Percentiles rank a stretch among this genome's conserved stretches.
These are phyloP conservation scores for Passer domesticus DNA, from an alignment of 2,113 vertebrate genomes.

Conservation along the genomic window DNA sequence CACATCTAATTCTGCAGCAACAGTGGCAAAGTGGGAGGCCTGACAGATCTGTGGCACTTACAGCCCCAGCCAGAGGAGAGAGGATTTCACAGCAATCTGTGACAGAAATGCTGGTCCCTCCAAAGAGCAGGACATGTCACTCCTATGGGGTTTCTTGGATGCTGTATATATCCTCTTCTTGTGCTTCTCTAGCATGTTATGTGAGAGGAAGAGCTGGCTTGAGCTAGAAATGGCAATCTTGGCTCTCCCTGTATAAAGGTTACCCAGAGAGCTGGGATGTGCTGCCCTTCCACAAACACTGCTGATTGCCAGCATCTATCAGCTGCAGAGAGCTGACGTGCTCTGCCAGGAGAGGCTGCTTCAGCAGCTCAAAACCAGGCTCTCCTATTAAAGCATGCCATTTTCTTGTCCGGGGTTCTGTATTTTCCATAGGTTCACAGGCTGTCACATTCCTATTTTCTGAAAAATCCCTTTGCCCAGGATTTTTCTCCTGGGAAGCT, in stretches of 20 bases:
- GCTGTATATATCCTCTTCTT: background rate
- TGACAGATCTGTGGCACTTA: background rate
- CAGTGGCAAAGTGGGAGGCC: too few species aligned
- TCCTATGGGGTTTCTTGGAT: background rate
- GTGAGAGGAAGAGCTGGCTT: background rate
- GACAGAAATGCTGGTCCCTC: background rate
- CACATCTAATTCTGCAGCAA: background rate
- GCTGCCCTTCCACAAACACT: background rate
- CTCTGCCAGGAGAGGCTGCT: background rate
- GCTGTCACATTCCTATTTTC: too few species aligned
- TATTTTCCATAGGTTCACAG: rapidly evolving
- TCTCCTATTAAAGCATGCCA: background rate
- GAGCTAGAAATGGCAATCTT: background rate
- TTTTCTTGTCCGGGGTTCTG: background rate
- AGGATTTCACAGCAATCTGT: background rate
- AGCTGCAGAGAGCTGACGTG: background rate
- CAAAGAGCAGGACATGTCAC: background rate
- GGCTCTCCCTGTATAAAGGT: background rate
- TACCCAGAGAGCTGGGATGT: background rate
- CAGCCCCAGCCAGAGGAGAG: background rate
- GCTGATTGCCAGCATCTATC: background rate
- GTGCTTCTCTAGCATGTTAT: background rate
- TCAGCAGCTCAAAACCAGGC: background rate
- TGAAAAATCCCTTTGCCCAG: too few species aligned
- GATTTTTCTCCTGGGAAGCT: too few species aligned